These are phyloP conservation scores for Calliscelio sp. DNA, from an alignment of 2,888 invertebrate species.

Conservation along the genomic window DNA sequence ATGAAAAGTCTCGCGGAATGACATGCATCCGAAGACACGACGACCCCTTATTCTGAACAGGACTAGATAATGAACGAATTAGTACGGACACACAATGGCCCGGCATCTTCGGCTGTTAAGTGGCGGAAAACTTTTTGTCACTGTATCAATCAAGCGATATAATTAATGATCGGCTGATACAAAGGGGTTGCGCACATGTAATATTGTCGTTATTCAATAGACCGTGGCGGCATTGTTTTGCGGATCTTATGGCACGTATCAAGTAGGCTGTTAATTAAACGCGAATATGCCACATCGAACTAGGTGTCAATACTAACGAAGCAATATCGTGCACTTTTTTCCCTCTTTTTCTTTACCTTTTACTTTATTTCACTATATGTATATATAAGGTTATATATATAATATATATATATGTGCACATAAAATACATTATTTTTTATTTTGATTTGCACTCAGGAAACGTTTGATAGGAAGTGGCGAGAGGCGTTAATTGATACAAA, in stretches of 20 bases:
- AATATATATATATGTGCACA: too few relatives aligned
- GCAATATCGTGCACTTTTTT: slow-evolving; percentile 41
- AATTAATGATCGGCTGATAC: slow-evolving; percentile 59
- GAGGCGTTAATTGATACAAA: slow-evolving; percentile 81
- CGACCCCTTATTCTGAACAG: background rate
- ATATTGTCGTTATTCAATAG: slow-evolving; percentile 62
- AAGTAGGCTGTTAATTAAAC: slow-evolving; percentile 70
- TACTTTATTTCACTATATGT: too few relatives aligned
- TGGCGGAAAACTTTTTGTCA: slow-evolving; percentile 44
- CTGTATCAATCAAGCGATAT: slow-evolving; percentile 29
- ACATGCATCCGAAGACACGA: background rate
- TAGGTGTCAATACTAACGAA: slow-evolving; percentile 64
- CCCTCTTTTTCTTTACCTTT: slow-evolving; percentile 15
- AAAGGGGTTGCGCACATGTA: slow-evolving; percentile 46
- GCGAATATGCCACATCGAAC: slow-evolving; percentile 52
- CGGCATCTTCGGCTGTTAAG: slow-evolving; percentile 30
- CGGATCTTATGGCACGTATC: slow-evolving; percentile 61
- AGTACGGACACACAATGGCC: background rate
- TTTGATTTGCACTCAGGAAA: slow-evolving; percentile 20
- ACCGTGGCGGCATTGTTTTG: slow-evolving; percentile 59
- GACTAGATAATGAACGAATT: slow-evolving; percentile 8
- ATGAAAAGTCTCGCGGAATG: background rate
- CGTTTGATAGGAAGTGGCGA: slow-evolving; percentile 58
- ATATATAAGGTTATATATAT: too few relatives aligned
- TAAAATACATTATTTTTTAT: slow-evolving; percentile 15